phyloP scores from a whole-genome alignment of 2,888 invertebrate species.

The Protodeltote pygarga region DNA sequence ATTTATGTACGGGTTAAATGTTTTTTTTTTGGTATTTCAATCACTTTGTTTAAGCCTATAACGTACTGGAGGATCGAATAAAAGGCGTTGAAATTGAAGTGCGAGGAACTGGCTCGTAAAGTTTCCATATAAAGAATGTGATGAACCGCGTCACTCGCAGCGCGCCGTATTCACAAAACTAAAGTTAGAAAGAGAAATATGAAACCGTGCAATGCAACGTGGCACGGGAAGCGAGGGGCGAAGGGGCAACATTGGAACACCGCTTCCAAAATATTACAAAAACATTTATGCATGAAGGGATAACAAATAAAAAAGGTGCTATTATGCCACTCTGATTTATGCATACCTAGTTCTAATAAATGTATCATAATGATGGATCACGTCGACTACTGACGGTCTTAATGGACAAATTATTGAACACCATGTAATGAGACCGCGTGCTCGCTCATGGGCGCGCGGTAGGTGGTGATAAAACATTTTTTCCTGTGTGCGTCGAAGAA shows the following conservation, averaged over 20 bases:
- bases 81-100: slow-evolving; percentile 31
- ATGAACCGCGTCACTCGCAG: slow-evolving; percentile 50
- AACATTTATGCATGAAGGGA: slow-evolving; percentile 84
- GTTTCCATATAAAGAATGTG: slow-evolving; percentile 49
- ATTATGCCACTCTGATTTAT: slow-evolving; percentile 72
- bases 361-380: slow-evolving; percentile 63
- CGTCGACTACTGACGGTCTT: slow-evolving; percentile 55
- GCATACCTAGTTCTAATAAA: slow-evolving; percentile 68
- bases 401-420: slow-evolving; percentile 71
- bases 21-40: slow-evolving; percentile 28
- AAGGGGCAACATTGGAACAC: slow-evolving; percentile 63
- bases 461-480: slow-evolving; percentile 68
- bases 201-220: slow-evolving; percentile 62
- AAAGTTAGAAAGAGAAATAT: slow-evolving; percentile 70
- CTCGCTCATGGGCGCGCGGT: slow-evolving; percentile 55
- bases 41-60: slow-evolving; percentile 6
- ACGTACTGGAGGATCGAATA: slow-evolving; percentile 30
- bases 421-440: slow-evolving; percentile 62
- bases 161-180: slow-evolving; percentile 55
- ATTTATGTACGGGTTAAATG: slow-evolving; percentile 43
- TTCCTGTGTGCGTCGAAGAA: slow-evolving; percentile 65
- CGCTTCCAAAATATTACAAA: slow-evolving; percentile 80
- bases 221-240: slow-evolving; percentile 57
- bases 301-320: slow-evolving; percentile 77
- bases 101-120: slow-evolving; percentile 47